These are phyloP conservation scores for Actinostola sp. DNA, from an alignment of 92 coral and sea anemone genomes.

Conservation along the genomic window DNA sequence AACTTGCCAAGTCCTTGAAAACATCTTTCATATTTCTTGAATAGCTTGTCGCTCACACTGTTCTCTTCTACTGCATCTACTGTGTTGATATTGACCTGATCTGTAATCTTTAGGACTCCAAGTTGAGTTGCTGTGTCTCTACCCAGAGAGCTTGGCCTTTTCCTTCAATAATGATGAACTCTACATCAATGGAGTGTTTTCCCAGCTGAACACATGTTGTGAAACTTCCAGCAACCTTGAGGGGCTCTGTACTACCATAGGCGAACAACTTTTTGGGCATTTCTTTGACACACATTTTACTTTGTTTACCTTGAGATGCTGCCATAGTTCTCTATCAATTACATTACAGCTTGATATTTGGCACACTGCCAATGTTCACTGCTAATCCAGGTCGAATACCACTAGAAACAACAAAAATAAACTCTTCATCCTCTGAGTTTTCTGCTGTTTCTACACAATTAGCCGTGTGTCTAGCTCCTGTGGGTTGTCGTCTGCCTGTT, in stretches of 20 bases:
- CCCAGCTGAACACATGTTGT: constrained; percentile 24
- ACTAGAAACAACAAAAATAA: constrained; percentile 47
- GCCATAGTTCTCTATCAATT: constrained; percentile 55
- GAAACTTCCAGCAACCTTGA: constrained; percentile 44
- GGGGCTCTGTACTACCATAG: constrained; percentile 49
- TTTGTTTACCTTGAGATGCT: constrained; percentile 31
- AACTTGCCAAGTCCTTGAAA: constrained; percentile 25
- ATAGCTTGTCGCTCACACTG: not conserved
- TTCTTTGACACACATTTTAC: constrained; percentile 48
- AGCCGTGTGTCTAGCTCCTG: not conserved
- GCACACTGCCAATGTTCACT: constrained; percentile 49
- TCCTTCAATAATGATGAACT: constrained; percentile 59
- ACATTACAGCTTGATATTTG: constrained; percentile 61
- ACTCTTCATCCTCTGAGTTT: constrained; percentile 26
- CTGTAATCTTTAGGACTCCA: constrained; percentile 9
- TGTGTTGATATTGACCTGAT: not conserved
- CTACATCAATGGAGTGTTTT: constrained; percentile 31
- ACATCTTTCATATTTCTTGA: constrained; percentile 1
- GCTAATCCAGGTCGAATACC: constrained; percentile 20
- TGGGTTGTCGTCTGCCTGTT: not conserved
- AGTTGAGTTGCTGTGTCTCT: constrained; percentile 33
- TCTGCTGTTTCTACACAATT: constrained; percentile 15
- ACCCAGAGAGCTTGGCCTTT: constrained; percentile 51
- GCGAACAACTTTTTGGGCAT: constrained; percentile 34
- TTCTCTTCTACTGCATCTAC: constrained; percentile 3